phyloP scores from a whole-genome alignment of 2,888 invertebrate species.

The Leptura quadrifasciata region DNA sequence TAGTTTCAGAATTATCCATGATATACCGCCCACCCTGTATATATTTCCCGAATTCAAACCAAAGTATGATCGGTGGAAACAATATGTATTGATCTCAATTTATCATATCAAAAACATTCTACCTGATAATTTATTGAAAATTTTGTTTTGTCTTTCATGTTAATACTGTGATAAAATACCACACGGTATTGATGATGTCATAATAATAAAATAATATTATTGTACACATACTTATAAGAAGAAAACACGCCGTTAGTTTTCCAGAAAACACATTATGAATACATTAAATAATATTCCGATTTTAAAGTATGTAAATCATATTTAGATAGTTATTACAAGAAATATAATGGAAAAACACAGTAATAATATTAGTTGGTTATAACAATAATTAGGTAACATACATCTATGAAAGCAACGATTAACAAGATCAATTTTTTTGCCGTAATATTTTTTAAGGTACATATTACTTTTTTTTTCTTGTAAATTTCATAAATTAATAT shows the following conservation, averaged over 20 bases:
- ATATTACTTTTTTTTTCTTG: too few species aligned
- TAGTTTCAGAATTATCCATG: too few species aligned
- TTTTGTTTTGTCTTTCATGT: slow-evolving; percentile 30
- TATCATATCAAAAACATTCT: slow-evolving; percentile 28
- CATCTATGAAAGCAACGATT: too few species aligned
- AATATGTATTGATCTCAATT: slow-evolving; percentile 28
- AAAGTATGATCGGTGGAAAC: slow-evolving; percentile 10
- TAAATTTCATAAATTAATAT: not conserved
- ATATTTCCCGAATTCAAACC: not conserved
- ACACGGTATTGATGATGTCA: slow-evolving; percentile 2
- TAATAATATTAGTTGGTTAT: too few species aligned
- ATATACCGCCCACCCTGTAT: too few species aligned
- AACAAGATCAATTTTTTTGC: too few species aligned
- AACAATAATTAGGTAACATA: too few species aligned
- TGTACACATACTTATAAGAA: not conserved
- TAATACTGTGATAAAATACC: slow-evolving; percentile 28
- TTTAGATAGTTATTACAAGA: too few species aligned
- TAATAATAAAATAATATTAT: not conserved
- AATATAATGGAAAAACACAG: not conserved
- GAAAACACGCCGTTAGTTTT: not conserved
- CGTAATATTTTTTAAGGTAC: too few species aligned
- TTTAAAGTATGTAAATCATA: not conserved
- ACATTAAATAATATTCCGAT: not conserved
- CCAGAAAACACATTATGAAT: not conserved
- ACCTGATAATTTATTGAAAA: slow-evolving; percentile 25